phyloP scores from a whole-genome alignment of 1,140 invertebrate species.

The Helicoverpa zea region DNA sequence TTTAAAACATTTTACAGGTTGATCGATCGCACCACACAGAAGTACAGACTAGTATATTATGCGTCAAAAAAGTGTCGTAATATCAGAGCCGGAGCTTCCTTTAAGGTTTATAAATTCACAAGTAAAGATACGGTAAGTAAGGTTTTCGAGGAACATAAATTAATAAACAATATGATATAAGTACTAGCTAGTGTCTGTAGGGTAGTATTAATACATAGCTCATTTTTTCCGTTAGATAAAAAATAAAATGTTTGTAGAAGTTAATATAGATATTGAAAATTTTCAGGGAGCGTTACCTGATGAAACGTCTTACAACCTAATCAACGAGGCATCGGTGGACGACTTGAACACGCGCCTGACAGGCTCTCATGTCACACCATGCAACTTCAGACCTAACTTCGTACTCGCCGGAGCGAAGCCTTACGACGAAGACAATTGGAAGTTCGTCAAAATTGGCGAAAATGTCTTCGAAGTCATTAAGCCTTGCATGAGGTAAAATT shows the following conservation, averaged over 20 bases:
- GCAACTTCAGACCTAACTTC: constrained; percentile 90
- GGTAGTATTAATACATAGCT: too few species aligned
- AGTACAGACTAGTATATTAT: constrained; percentile 88
- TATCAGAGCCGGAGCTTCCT: constrained; percentile 46
- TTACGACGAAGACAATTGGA: constrained; percentile 91
- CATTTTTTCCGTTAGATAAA: too few species aligned
- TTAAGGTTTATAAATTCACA: constrained; percentile 69
- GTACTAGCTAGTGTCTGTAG: too few species aligned
- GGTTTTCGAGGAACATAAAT: too few species aligned
- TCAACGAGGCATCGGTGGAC: constrained; percentile 89
- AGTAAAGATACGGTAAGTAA: constrained; percentile 72
- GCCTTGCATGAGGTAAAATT: constrained; percentile 88
- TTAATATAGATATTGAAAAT: constrained; percentile 12
- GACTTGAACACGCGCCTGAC: constrained; percentile 88
- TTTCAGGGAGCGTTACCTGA: constrained; percentile 88
- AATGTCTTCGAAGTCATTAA: constrained; percentile 89
- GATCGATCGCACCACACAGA: background rate
- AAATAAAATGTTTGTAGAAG: too few species aligned
- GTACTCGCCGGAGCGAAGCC: constrained; percentile 88
- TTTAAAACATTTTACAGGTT: constrained; percentile 10
- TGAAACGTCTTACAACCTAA: constrained; percentile 87
- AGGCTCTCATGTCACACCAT: constrained; percentile 76
- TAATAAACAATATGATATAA: too few species aligned
- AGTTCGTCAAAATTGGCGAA: constrained; percentile 90
- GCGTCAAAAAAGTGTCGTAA: constrained; percentile 82